These are phyloP conservation scores for Pelagia noctiluca DNA, from an alignment of 30 jellyfish, hydroid and myxozoan species.

Conservation along the genomic window DNA sequence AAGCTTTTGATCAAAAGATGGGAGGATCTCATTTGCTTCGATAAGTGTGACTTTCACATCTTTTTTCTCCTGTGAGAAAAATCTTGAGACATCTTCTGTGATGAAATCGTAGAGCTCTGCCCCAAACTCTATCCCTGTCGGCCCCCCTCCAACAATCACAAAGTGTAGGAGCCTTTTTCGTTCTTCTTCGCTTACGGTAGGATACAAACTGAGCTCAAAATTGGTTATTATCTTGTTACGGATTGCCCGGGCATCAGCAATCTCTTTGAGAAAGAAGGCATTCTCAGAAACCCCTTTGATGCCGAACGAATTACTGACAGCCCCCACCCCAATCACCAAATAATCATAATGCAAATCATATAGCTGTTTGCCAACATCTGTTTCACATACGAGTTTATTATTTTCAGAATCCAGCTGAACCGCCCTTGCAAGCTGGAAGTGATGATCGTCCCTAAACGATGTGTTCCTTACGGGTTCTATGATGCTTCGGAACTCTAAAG, in stretches of 20 bases:
- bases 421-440: slow-evolving; percentile 94
- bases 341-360: slow-evolving; percentile 80
- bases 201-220: slow-evolving; percentile 92
- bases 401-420: slow-evolving; percentile 70
- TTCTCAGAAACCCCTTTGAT: slow-evolving; percentile 92
- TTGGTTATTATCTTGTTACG: slow-evolving; percentile 84
- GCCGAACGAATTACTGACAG: slow-evolving; percentile 91
- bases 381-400: slow-evolving; percentile 70
- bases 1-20: slow-evolving; percentile 89
- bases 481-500: slow-evolving; percentile 96
- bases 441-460: slow-evolving; percentile 90
- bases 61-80: slow-evolving; percentile 89
- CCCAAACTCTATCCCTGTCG: slow-evolving; percentile 99
- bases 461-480: slow-evolving; percentile 95
- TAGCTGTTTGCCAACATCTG: slow-evolving; percentile 61
- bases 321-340: slow-evolving; percentile 96
- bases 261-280: slow-evolving; percentile 92
- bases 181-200: slow-evolving; percentile 76
- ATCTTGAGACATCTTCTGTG: slow-evolving; percentile 92
- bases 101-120: slow-evolving; percentile 97
- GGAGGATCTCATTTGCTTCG: slow-evolving; percentile 93
- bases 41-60: slow-evolving; percentile 89
- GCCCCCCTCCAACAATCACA: slow-evolving; percentile 99
- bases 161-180: slow-evolving; percentile 81
- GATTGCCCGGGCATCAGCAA: slow-evolving; percentile 93